These are phyloP conservation scores for Planococcus citri DNA, from an alignment of 1,140 invertebrate genomes.

Conservation along the genomic window DNA sequence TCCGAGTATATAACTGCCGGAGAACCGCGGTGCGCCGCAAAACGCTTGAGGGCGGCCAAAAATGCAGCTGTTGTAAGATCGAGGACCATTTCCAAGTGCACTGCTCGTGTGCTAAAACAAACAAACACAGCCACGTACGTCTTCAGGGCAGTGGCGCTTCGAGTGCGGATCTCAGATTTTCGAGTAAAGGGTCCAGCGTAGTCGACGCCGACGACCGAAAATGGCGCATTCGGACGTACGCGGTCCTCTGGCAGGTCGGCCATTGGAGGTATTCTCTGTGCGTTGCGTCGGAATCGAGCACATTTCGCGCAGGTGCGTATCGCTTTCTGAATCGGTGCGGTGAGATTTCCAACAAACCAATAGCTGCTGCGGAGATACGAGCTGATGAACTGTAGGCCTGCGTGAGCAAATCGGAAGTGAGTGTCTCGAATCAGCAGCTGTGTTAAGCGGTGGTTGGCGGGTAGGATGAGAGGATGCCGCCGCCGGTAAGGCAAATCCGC, in stretches of 20 bases:
- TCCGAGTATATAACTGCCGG: slow-evolving; percentile 25
- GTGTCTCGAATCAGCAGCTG: slow-evolving; percentile 9
- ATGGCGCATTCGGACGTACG: not conserved
- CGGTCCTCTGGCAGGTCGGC: not conserved
- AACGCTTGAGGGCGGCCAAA: slow-evolving; percentile 21
- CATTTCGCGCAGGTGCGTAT: not conserved
- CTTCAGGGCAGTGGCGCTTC: not conserved
- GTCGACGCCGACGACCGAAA: not conserved
- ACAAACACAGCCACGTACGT: slow-evolving; percentile 9
- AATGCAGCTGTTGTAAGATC: slow-evolving; percentile 25
- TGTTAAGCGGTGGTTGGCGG: not conserved
- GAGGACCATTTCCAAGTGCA: slow-evolving; percentile 26
- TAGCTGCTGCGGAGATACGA: not conserved
- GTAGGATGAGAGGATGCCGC: slow-evolving; percentile 27
- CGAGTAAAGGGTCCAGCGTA: not conserved
- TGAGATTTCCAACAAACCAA: not conserved
- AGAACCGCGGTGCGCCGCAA: slow-evolving; percentile 23
- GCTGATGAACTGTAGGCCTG: not conserved
- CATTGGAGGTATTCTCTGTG: not conserved
- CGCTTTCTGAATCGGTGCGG: not conserved
- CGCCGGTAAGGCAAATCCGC: slow-evolving; percentile 22
- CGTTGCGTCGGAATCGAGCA: not conserved
- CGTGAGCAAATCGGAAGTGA: not conserved
- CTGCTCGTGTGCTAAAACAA: slow-evolving; percentile 27
- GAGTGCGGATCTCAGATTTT: not conserved